These are phyloP conservation scores for Catharus bicknelli DNA, from an alignment of 2,113 vertebrate genomes.

Conservation along the genomic window DNA sequence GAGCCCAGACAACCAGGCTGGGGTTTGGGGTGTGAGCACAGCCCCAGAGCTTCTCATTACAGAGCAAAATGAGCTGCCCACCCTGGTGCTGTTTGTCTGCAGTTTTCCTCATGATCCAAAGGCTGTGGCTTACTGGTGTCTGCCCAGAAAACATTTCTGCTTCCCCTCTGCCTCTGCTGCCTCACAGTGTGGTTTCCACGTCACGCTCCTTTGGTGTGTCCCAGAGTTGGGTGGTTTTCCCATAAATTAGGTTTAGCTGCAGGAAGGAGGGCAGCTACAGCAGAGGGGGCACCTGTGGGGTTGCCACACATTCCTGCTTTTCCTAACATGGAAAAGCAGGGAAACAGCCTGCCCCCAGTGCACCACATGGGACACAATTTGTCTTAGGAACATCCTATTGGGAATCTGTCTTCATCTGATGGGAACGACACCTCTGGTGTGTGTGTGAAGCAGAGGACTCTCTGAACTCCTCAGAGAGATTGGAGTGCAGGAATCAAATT, in stretches of 20 bases:
- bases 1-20: not conserved
- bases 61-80: not conserved
- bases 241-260: not conserved
- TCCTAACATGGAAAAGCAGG: not conserved
- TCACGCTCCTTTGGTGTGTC: not conserved
- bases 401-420: not conserved
- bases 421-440: fast-evolving
- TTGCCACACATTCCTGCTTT: not conserved
- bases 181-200: not conserved
- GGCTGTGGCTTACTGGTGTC: not conserved
- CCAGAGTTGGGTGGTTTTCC: not conserved
- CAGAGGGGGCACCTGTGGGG: not conserved
- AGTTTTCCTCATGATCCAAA: not conserved
- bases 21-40: not conserved
- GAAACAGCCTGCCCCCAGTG: not conserved
- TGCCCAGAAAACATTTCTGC: not conserved
- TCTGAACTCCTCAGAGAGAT: too few species aligned
- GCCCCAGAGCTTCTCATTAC: not conserved
- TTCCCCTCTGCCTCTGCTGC: not conserved
- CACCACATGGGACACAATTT: not conserved
- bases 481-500: too few species aligned
- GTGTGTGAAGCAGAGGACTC: too few species aligned
- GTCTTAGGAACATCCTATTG: not conserved
- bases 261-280: not conserved
- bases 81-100: not conserved